A percentile compares a stretch with the other conserved stretches of the same genome.
phyloP scores from a whole-genome alignment of 2,113 vertebrate genomes.

The Myotis davidii region DNA sequence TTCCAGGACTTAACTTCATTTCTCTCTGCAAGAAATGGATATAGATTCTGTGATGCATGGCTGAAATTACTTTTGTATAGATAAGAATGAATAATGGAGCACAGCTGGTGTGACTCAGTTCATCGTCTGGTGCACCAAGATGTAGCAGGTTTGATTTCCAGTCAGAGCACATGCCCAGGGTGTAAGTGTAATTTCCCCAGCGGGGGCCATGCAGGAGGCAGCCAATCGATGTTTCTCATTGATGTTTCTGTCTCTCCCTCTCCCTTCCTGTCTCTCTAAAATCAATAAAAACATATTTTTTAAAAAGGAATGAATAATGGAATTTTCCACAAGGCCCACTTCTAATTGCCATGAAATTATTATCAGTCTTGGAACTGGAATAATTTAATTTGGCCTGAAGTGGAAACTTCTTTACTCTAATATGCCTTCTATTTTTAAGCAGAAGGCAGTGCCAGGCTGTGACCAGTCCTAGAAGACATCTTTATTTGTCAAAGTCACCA shows the following conservation, averaged over 20 bases:
- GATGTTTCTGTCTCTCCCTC: too few species aligned
- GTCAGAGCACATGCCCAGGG: too few species aligned
- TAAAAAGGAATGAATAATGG: neutral
- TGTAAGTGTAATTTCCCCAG: too few species aligned
- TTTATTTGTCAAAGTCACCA: constrained; percentile 15
- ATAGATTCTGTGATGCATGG: neutral
- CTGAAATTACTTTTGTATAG: neutral
- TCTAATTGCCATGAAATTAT: constrained; percentile 26
- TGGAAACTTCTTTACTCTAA: neutral
- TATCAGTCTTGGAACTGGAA: neutral
- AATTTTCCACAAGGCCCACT: neutral
- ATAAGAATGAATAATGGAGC: neutral
- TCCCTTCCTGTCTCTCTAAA: too few species aligned
- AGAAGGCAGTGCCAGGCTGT: neutral
- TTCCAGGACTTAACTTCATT: neutral
- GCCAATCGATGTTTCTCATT: too few species aligned
- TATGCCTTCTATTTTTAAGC: neutral
- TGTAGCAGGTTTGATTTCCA: too few species aligned
- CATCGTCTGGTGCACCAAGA: too few species aligned
- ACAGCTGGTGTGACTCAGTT: too few species aligned
- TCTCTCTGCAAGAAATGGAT: neutral
- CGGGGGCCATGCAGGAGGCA: too few species aligned
- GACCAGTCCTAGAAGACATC: neutral
- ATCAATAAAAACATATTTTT: too few species aligned
- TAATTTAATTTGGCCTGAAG: neutral